Evolutionary conservation across 2,113 vertebrate species (phyloP).

Genomic region (Macrotis lagotis): DNA sequence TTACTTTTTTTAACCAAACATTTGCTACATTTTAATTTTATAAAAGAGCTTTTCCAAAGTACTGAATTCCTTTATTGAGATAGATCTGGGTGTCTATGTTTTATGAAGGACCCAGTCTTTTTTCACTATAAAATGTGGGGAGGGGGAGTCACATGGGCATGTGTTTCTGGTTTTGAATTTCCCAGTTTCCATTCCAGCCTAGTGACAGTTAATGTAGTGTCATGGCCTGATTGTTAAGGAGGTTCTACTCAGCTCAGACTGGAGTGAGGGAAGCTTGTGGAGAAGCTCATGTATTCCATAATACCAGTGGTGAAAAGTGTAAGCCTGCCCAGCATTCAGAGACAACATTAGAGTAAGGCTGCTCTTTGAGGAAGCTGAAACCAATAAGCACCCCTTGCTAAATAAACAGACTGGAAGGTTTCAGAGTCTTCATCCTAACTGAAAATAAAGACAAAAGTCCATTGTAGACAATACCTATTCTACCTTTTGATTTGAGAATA

Average conservation of each 20-base stretch:
- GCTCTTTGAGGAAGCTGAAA: conserved; percentile 33
- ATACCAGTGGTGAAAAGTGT: not conserved
- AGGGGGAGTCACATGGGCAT: accelerated
- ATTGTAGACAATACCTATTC: not conserved
- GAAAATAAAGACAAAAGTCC: not conserved
- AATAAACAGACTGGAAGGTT: conserved; percentile 4
- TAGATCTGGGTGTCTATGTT: not conserved
- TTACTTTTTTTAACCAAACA: not conserved
- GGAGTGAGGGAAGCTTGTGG: not conserved
- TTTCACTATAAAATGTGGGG: not conserved
- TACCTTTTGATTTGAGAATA: conserved; percentile 25
- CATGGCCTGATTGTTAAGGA: not conserved
- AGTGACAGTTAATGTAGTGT: not conserved
- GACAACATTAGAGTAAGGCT: not conserved
- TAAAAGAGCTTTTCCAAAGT: not conserved
- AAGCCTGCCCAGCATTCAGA: not conserved
- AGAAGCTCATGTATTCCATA: not conserved
- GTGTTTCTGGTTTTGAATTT: not conserved
- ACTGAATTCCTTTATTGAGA: not conserved
- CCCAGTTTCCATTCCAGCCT: not conserved
- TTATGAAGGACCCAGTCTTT: not conserved
- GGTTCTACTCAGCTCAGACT: not conserved
- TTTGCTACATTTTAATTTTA: not conserved
- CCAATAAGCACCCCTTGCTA: not conserved
- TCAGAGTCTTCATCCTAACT: not conserved